These are phyloP conservation scores for Dynastes tityus DNA, from an alignment of 2,888 invertebrate genomes.

Conservation along the genomic window DNA sequence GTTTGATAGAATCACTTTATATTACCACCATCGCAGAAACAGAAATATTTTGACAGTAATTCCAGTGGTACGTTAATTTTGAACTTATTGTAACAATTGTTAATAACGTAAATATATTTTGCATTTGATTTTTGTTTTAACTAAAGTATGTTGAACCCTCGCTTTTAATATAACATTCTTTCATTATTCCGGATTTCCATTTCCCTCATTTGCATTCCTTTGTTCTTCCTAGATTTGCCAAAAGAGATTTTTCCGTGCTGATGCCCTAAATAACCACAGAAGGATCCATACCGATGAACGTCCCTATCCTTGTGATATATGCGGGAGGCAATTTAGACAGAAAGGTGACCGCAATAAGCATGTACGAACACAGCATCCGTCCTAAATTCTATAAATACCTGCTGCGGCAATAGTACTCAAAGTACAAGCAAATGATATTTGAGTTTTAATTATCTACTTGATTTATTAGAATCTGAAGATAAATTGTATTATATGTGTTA, in stretches of 20 bases:
- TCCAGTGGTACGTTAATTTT: too few species aligned
- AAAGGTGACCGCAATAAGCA: conserved; percentile 76
- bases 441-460: not conserved
- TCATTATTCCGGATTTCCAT: conserved; percentile 8
- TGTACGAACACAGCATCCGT: conserved; percentile 72
- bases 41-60: not conserved
- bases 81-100: too few species aligned
- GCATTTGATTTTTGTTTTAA: conserved; percentile 5
- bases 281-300: conserved; percentile 77
- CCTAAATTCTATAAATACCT: conserved; percentile 43
- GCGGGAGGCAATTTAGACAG: conserved; percentile 73
- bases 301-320: conserved; percentile 73
- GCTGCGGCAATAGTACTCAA: not conserved
- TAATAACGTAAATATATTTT: too few species aligned
- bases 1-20: too few species aligned
- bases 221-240: conserved; percentile 70
- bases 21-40: not conserved
- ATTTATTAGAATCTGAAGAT: too few species aligned
- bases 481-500: too few species aligned
- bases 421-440: conserved; percentile 1
- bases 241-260: conserved; percentile 77
- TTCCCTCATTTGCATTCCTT: conserved; percentile 26
- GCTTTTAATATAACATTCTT: not conserved
- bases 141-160: too few species aligned
- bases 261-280: conserved; percentile 77